Conservation (phyloP, 2,888 invertebrate genomes). For the Plemyria rubiginata region DNA sequence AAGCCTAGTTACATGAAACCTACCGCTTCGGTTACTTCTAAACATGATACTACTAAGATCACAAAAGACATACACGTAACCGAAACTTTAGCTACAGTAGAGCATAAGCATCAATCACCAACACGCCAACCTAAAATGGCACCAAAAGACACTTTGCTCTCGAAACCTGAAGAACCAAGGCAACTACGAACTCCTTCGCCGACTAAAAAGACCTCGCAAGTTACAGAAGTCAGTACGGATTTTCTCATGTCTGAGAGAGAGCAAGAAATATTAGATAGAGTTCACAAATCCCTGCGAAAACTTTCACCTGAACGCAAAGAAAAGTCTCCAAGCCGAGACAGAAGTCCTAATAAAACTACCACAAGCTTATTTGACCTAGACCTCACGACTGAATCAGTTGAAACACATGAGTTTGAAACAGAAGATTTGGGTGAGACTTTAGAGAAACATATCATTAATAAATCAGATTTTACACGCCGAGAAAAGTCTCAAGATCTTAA, state of each 20-base stretch:
- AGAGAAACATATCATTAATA: constrained; percentile 41
- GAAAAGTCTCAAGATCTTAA: constrained; percentile 48
- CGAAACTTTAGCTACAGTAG: constrained; percentile 23
- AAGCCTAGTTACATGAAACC: constrained; percentile 44
- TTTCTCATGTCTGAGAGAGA: constrained; percentile 69
- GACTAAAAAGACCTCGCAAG: constrained; percentile 48
- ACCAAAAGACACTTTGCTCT: constrained; percentile 27
- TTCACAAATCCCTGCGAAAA: constrained; percentile 71
- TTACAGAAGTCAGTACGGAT: constrained; percentile 52
- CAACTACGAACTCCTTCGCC: constrained; percentile 53
- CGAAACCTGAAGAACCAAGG: constrained; percentile 45
- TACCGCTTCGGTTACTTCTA: constrained; percentile 36
- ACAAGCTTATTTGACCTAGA: constrained; percentile 63
- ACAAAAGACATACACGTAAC: constrained; percentile 40
- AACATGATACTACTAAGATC: constrained; percentile 39
- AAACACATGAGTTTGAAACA: constrained; percentile 34
- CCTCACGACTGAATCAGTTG: constrained; percentile 43
- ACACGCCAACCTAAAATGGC: constrained; percentile 31
- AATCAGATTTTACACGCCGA: constrained; percentile 34
- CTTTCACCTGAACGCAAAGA: constrained; percentile 70
- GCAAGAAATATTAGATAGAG: constrained; percentile 69
- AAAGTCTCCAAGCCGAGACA: constrained; percentile 62
- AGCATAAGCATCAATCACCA: constrained; percentile 28
- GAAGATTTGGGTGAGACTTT: constrained; percentile 42
- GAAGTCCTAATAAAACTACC: constrained; percentile 59